These are phyloP conservation scores for Drosophila melanogaster DNA, from an alignment of 1,140 invertebrate genomes.

Conservation along the genomic window Release_6_plus_ISO1_MT NT_033777.3:20862001-20862500, in stretches of 20 bases:
- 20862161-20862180: constrained; percentile 89
- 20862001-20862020: constrained; percentile 96
- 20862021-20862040: constrained; percentile 98
- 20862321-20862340: constrained; percentile 98
- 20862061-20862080: constrained; percentile 93
- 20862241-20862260: constrained; percentile 96
- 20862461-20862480: not conserved
- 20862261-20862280: constrained; percentile 95
- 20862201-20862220: constrained; percentile 96
- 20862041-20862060: constrained; percentile 96
- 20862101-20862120: constrained; percentile 97
- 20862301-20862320: constrained; percentile 96
- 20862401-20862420: constrained; percentile 95
- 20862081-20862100: constrained; percentile 92
- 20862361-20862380: constrained; percentile 97
- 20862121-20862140: constrained; percentile 71
- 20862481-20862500: constrained; percentile 39
- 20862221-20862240: constrained; percentile 98
- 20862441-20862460: not conserved
- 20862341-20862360: constrained; percentile 93
- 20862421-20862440: constrained; percentile 96
- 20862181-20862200: constrained; percentile 96
- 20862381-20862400: constrained; percentile 96
- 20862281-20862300: constrained; percentile 95
- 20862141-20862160: no score